Evolutionary conservation across 2,113 vertebrate species (phyloP).

Genomic region (Petroica traversi): DNA sequence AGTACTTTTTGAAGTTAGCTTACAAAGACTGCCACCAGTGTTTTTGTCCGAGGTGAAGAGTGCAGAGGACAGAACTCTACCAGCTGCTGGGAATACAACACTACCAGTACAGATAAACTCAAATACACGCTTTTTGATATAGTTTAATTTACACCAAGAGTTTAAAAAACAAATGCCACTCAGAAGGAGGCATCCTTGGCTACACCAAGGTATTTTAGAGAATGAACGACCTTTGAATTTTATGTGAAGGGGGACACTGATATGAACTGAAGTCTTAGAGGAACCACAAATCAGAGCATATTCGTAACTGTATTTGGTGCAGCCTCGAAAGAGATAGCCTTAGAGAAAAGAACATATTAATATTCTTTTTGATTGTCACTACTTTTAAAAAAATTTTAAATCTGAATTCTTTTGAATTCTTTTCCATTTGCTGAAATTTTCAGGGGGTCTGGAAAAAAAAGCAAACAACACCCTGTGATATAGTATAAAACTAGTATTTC

Average conservation of each 20-base stretch:
- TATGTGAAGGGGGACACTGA: conserved; percentile 44
- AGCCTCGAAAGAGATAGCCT: conserved; percentile 71
- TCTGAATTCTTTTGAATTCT: conserved; percentile 81
- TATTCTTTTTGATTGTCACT: conserved; percentile 53
- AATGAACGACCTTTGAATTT: conserved; percentile 11
- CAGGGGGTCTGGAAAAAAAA: conserved; percentile 84
- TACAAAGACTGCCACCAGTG: not conserved
- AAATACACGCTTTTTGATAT: conserved; percentile 26
- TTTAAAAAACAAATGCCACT: not conserved
- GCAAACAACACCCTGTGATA: conserved; percentile 78
- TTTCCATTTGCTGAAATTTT: conserved; percentile 81
- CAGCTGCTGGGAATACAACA: conserved; percentile 48
- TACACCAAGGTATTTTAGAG: not conserved
- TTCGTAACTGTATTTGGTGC: conserved; percentile 64
- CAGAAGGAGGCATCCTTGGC: conserved; percentile 29
- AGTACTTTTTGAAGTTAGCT: not conserved
- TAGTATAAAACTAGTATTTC: conserved; percentile 39
- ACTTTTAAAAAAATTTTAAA: conserved; percentile 53
- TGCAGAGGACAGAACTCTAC: conserved; percentile 13
- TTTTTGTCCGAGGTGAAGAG: not conserved
- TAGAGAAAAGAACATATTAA: conserved; percentile 67
- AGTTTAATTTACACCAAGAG: conserved; percentile 44
- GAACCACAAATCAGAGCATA: conserved; percentile 54
- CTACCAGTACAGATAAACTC: conserved; percentile 46
- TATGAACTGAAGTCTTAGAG: conserved; percentile 58